Percentiles rank a stretch among this genome's conserved stretches.
These are phyloP conservation scores for Drosophila kuntzei DNA, from an alignment of 2,888 invertebrate species.

Conservation along the genomic window DNA sequence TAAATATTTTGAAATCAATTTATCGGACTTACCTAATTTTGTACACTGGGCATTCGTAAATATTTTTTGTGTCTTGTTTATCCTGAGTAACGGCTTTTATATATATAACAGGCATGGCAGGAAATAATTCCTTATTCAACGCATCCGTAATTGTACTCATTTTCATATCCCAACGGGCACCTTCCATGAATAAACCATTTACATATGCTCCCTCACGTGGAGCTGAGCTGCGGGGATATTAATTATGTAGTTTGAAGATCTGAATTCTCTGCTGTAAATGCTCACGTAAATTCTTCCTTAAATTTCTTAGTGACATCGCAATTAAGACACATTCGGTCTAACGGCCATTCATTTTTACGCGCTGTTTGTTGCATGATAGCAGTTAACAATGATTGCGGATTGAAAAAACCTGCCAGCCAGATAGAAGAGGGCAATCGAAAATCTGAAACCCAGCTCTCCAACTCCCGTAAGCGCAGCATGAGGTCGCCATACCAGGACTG, in stretches of 20 bases:
- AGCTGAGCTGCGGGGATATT: constrained; percentile 87
- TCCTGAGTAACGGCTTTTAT: constrained; percentile 95
- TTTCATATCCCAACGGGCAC: constrained; percentile 95
- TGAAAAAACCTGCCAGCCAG: constrained; percentile 98
- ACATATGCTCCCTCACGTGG: constrained; percentile 97
- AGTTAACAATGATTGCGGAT: constrained; percentile 97
- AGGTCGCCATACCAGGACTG: constrained; percentile 96
- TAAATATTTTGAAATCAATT: too few relatives aligned
- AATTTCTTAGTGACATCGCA: constrained; percentile 97
- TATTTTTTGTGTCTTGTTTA: constrained; percentile 93
- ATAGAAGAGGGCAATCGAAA: constrained; percentile 94
- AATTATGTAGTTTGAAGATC: too few relatives aligned
- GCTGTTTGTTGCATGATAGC: constrained; percentile 99
- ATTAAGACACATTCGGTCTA: constrained; percentile 97
- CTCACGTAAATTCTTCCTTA: constrained; percentile 92
- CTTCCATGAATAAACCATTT: constrained; percentile 96
- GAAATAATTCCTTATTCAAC: constrained; percentile 94
- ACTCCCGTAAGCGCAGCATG: constrained; percentile 90
- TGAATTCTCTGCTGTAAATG: constrained; percentile 3
- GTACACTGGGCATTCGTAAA: constrained; percentile 97
- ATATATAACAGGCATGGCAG: constrained; percentile 95
- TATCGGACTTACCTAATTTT: constrained; percentile 89
- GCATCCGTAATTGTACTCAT: constrained; percentile 93
- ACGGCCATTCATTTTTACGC: constrained; percentile 97
- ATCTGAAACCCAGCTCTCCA: constrained; percentile 95